These are phyloP conservation scores for Vanessa cardui DNA, from an alignment of 2,888 invertebrate species.

Conservation along the genomic window DNA sequence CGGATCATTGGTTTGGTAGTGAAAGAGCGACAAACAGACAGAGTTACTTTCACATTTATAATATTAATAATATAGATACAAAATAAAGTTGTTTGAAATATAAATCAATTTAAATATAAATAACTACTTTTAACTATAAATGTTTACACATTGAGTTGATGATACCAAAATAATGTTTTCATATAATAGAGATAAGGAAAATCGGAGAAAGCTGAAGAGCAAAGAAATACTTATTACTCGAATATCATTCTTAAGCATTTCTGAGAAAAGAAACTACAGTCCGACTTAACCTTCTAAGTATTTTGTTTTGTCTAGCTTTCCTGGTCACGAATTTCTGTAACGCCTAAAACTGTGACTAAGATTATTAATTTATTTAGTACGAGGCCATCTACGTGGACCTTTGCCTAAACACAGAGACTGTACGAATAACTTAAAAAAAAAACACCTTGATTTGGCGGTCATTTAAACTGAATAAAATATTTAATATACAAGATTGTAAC, in stretches of 20 bases:
- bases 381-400: too few species aligned
- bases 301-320: slow-evolving; percentile 22
- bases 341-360: not conserved
- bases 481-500: too few species aligned
- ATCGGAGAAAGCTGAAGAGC: slow-evolving; percentile 1
- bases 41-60: too few species aligned
- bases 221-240: slow-evolving; percentile 28
- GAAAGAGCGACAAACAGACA: too few species aligned
- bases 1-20: too few species aligned
- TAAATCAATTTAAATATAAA: not conserved
- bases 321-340: slow-evolving; percentile 9
- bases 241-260: slow-evolving; percentile 25
- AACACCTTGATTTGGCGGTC: too few species aligned
- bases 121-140: not conserved
- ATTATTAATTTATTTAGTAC: too few species aligned
- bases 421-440: too few species aligned
- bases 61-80: too few species aligned
- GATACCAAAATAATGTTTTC: not conserved
- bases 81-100: not conserved
- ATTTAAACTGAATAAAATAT: too few species aligned
- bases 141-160: not conserved
- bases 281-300: slow-evolving; percentile 25
- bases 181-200: not conserved
- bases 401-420: too few species aligned
- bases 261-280: slow-evolving; percentile 15